These are phyloP conservation scores for Watersipora subatra DNA, from an alignment of 1,140 invertebrate genomes.

Conservation along the genomic window DNA sequence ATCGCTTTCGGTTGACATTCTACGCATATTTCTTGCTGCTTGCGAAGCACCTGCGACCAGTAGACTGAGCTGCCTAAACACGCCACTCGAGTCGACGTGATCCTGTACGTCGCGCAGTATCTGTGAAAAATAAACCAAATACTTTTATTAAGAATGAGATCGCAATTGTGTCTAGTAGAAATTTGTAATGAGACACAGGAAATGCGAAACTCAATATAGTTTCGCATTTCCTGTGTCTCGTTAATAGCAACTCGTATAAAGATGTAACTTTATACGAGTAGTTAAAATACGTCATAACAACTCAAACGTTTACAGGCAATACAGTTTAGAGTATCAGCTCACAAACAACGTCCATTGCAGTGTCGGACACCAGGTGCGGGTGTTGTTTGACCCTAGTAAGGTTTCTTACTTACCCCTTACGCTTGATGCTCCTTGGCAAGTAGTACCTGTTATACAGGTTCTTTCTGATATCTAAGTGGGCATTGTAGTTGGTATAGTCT, in stretches of 20 bases:
- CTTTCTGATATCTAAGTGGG: not conserved
- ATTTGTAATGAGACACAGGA: no score
- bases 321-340: no score
- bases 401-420: not conserved
- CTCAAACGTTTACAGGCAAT: no score
- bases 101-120: not conserved
- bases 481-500: not conserved
- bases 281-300: no score
- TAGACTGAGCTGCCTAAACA: not conserved
- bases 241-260: no score
- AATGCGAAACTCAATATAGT: no score
- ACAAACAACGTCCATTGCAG: no score
- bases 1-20: conserved; percentile 1
- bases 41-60: not conserved
- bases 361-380: no score
- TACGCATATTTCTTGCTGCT: not conserved
- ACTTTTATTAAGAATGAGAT: no score
- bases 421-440: not conserved
- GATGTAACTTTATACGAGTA: no score
- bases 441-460: conserved; percentile 1
- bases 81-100: not conserved
- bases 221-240: no score
- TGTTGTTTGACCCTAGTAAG: not conserved
- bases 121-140: not conserved
- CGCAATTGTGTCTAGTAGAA: no score